A percentile compares a stretch with the other conserved stretches of the same genome.
These are phyloP conservation scores for Pyrgilauda ruficollis DNA, from an alignment of 2,113 vertebrate genomes.

Conservation along the genomic window DNA sequence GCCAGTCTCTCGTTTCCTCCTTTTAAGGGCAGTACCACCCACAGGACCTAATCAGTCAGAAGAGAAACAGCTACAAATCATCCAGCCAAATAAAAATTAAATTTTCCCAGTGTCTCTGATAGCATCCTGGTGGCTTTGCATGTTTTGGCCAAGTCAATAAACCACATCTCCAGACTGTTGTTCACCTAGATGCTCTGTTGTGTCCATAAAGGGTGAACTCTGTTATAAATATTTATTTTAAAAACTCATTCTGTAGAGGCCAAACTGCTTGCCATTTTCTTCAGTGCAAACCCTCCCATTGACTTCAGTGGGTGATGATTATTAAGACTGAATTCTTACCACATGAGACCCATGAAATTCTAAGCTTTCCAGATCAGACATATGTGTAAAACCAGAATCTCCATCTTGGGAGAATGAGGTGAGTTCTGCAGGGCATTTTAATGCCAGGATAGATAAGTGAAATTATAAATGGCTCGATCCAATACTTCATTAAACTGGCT, in stretches of 20 bases:
- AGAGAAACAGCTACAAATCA: not conserved
- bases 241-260: not conserved
- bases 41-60: not conserved
- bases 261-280: not conserved
- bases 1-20: not conserved
- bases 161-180: not conserved
- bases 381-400: conserved; percentile 26
- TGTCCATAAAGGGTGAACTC: not conserved
- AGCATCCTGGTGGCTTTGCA: not conserved
- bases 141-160: not conserved
- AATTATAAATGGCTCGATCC: conserved; percentile 3
- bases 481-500: conserved; percentile 12
- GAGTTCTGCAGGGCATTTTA: conserved; percentile 28
- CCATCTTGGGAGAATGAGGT: conserved; percentile 6
- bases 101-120: not conserved
- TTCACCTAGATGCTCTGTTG: not conserved
- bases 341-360: not conserved
- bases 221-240: not conserved
- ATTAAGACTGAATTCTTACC: conserved; percentile 13
- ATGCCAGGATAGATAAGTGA: conserved; percentile 22
- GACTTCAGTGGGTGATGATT: not conserved
- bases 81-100: not conserved
- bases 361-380: conserved; percentile 26
- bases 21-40: not conserved
- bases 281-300: not conserved